These are phyloP conservation scores for Rhinoderma darwinii DNA, from an alignment of 2,113 vertebrate species.

Conservation along the genomic window DNA sequence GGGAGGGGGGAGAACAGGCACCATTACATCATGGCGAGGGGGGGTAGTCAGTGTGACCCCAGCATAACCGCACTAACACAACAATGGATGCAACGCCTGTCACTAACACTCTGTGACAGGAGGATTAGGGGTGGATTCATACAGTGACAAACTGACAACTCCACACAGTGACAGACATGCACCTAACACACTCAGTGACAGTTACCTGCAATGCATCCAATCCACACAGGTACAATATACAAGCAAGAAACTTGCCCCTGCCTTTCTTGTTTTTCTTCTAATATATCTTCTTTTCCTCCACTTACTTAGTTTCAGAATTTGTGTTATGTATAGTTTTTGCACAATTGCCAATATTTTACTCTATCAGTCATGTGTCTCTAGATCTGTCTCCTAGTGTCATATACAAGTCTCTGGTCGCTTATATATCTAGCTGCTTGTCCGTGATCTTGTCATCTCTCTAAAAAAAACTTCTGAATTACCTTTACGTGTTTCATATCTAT, in stretches of 20 bases:
- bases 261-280: background rate
- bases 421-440: too few relatives aligned
- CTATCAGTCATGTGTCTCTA: too few relatives aligned
- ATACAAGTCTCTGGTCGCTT: too few relatives aligned
- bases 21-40: constrained; percentile 53
- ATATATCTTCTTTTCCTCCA: background rate
- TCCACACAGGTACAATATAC: background rate
- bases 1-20: constrained; percentile 30
- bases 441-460: too few relatives aligned
- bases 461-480: too few relatives aligned
- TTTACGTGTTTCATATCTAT: background rate
- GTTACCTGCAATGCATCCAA: background rate
- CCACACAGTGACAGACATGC: constrained; percentile 39
- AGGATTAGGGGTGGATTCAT: constrained; percentile 56
- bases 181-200: constrained; percentile 27
- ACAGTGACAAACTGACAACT: constrained; percentile 45
- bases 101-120: constrained; percentile 56
- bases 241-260: background rate
- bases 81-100: constrained; percentile 55
- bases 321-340: too few relatives aligned
- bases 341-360: too few relatives aligned
- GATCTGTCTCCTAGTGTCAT: too few relatives aligned
- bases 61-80: constrained; percentile 55
- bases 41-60: constrained; percentile 55
- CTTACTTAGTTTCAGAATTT: too few relatives aligned